These are phyloP conservation scores for Edolisoma coerulescens DNA, from an alignment of 2,113 vertebrate genomes.

Conservation along the genomic window DNA sequence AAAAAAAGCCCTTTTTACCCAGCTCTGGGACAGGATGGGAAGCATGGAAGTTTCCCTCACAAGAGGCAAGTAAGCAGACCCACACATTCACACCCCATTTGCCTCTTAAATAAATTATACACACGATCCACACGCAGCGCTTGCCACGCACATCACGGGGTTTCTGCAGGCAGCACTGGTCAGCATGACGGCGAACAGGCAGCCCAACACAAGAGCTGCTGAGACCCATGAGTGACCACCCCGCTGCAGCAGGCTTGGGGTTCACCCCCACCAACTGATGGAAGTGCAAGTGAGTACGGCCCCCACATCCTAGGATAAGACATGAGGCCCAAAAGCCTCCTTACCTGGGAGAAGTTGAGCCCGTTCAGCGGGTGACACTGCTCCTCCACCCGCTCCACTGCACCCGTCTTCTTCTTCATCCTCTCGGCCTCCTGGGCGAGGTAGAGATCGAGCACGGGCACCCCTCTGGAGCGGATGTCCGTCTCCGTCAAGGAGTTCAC, in stretches of 20 bases:
- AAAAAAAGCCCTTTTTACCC: not conserved
- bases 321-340: not conserved
- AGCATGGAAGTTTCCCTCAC: not conserved
- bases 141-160: accelerated
- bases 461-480: conserved; percentile 90
- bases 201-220: not conserved
- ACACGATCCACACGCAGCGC: accelerated
- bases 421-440: conserved; percentile 93
- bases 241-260: not conserved
- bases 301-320: not conserved
- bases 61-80: not conserved
- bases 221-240: accelerated
- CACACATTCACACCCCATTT: not conserved
- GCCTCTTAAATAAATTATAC: not conserved
- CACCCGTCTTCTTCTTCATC: conserved; percentile 89
- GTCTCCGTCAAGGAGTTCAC: conserved; percentile 96
- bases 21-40: accelerated
- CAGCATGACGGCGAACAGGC: accelerated
- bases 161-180: not conserved
- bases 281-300: accelerated
- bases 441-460: conserved; percentile 92
- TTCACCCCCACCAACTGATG: not conserved
- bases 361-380: conserved; percentile 96
- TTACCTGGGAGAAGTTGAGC: conserved; percentile 97
- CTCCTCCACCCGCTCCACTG: conserved; percentile 94